Percentiles rank a stretch among this genome's conserved stretches.
phyloP scores from a whole-genome alignment of 1,140 invertebrate genomes.

The Steinernema feltiae region DNA sequence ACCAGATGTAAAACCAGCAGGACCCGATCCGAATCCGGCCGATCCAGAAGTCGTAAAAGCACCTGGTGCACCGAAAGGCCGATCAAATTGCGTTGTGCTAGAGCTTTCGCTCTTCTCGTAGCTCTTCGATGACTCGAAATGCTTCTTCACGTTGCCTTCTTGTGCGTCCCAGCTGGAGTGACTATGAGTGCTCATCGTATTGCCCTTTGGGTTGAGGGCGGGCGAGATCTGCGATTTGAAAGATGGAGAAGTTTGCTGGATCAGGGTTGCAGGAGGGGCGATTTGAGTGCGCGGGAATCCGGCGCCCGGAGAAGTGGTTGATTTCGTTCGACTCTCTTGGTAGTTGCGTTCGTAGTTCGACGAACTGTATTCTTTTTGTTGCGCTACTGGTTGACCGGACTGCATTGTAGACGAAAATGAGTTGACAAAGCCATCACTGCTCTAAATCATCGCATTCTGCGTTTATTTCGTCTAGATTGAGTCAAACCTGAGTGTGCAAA shows the following conservation, averaged over 20 bases:
- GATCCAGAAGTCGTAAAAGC: background rate
- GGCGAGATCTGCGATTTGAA: background rate
- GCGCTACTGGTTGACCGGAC: background rate
- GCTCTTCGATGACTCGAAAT: background rate
- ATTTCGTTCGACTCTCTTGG: background rate
- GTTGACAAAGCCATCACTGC: background rate
- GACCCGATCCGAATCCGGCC: slow-evolving; percentile 16
- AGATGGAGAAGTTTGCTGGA: background rate
- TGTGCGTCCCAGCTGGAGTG: background rate
- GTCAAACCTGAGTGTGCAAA: slow-evolving; percentile 5
- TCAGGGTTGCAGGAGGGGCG: background rate
- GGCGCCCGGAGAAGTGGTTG: background rate
- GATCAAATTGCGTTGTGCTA: background rate
- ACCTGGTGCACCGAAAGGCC: background rate
- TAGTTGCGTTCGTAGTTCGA: background rate
- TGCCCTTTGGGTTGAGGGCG: background rate
- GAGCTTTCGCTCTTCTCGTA: slow-evolving; percentile 8
- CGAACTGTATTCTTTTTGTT: background rate
- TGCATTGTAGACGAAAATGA: background rate
- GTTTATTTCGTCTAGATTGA: background rate
- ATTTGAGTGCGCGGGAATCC: background rate
- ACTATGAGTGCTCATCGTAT: background rate
- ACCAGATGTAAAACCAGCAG: background rate
- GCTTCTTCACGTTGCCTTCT: slow-evolving; percentile 6
- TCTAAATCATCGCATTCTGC: background rate